Evolutionary conservation across 1,140 invertebrate species (phyloP).

Genomic region (Caenorhabditis remanei): DNA sequence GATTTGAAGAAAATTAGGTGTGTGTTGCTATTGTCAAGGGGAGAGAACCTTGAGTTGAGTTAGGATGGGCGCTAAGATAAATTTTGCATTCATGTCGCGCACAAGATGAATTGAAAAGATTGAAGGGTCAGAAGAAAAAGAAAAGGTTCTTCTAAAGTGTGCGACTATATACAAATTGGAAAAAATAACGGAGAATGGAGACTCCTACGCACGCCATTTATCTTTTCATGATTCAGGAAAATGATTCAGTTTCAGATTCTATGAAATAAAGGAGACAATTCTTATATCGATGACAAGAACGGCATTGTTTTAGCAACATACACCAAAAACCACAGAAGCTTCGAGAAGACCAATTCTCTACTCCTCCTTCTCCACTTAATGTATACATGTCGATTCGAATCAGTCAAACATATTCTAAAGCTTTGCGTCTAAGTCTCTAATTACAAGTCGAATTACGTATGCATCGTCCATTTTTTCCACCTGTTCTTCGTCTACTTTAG

Average conservation of each 20-base stretch:
- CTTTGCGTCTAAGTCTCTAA: slow-evolving; percentile 24
- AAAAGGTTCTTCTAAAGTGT: not conserved
- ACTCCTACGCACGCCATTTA: no score
- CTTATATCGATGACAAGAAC: no score
- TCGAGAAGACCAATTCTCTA: no score
- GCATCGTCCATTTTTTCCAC: slow-evolving; percentile 40
- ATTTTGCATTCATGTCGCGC: slow-evolving; percentile 42
- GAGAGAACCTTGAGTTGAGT: slow-evolving; percentile 9
- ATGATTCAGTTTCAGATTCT: no score
- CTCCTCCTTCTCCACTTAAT: not conserved
- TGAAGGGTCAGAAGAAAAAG: slow-evolving; percentile 17
- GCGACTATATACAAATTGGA: not conserved
- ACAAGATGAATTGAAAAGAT: slow-evolving; percentile 51
- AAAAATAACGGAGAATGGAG: no score
- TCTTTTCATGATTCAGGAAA: no score
- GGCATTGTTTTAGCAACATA: not conserved
- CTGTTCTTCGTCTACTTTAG: not conserved
- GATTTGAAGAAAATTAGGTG: not conserved
- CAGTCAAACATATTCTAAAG: not conserved
- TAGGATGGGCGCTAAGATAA: slow-evolving; percentile 53
- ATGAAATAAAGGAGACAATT: no score
- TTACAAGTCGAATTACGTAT: slow-evolving; percentile 45
- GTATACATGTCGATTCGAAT: slow-evolving; percentile 46
- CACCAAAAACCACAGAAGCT: not conserved
- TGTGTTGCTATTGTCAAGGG: not conserved